Conservation (phyloP, 2,888 invertebrate species). For the Allacma fusca region DNA sequence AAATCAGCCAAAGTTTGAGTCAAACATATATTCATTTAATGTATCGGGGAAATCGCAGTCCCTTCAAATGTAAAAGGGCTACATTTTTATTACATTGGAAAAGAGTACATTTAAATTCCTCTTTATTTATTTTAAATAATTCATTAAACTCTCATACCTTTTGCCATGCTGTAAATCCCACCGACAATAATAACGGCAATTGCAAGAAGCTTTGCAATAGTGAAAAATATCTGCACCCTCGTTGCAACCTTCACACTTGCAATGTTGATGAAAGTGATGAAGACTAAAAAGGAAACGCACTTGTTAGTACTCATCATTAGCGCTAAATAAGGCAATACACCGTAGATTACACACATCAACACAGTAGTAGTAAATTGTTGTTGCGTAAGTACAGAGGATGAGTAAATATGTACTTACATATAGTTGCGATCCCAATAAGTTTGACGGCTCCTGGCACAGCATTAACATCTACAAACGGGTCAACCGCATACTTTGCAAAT, state of each 20-base stretch:
- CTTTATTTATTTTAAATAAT: too few species aligned
- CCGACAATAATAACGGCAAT: slow-evolving; percentile 79
- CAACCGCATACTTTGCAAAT: slow-evolving; percentile 74
- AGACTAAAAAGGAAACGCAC: slow-evolving; percentile 68
- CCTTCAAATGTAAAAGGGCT: too few species aligned
- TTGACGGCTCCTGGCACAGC: slow-evolving; percentile 19
- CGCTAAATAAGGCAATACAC: slow-evolving; percentile 42
- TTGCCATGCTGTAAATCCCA: slow-evolving; percentile 74
- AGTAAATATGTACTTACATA: slow-evolving; percentile 26
- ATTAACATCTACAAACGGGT: slow-evolving; percentile 43
- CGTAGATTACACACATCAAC: too few species aligned
- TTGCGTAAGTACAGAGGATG: too few species aligned
- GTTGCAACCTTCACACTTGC: slow-evolving; percentile 81
- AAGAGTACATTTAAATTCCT: too few species aligned
- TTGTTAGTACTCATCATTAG: background rate
- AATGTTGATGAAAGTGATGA: slow-evolving; percentile 80
- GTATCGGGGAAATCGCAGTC: too few species aligned
- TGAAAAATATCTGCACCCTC: slow-evolving; percentile 81
- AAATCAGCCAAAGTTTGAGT: too few species aligned
- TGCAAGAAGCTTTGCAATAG: slow-evolving; percentile 78
- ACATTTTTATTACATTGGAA: too few species aligned
- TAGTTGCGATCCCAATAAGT: slow-evolving; percentile 35
- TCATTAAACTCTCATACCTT: too few species aligned
- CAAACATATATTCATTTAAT: too few species aligned
- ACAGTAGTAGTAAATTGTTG: too few species aligned